Conservation (phyloP, 1,140 invertebrate genomes). For the Drosophila rhopaloa region DNA sequence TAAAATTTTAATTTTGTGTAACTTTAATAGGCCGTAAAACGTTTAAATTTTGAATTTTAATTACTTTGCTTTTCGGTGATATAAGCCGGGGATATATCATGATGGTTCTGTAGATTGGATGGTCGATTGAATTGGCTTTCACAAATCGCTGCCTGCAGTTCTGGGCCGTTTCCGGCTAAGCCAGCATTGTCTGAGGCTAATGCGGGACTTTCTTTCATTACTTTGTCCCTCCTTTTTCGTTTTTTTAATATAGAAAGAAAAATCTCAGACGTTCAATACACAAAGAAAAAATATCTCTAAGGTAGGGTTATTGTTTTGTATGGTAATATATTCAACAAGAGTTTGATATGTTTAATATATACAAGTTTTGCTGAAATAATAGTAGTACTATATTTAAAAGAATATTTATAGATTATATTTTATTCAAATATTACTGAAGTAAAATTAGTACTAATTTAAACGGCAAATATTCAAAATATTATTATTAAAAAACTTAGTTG, state of each 20-base stretch:
- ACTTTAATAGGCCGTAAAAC: slow-evolving; percentile 56
- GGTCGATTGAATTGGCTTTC: slow-evolving; percentile 28
- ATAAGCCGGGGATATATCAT: slow-evolving; percentile 9
- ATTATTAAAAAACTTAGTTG: no score
- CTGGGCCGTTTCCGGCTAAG: slow-evolving; percentile 24
- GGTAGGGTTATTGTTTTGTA: no score
- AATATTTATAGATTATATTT: no score
- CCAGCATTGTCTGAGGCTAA: slow-evolving; percentile 31
- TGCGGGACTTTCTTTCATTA: slow-evolving; percentile 31
- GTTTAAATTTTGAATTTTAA: slow-evolving; percentile 55
- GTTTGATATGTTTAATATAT: no score
- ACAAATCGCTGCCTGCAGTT: slow-evolving; percentile 24
- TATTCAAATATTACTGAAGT: no score
- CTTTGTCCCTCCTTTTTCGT: background rate
- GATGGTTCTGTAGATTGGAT: slow-evolving; percentile 23
- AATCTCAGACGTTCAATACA: no score
- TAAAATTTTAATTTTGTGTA: slow-evolving; percentile 59
- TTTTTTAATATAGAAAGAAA: background rate
- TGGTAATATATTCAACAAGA: no score
- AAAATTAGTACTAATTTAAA: no score
- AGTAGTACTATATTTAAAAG: no score
- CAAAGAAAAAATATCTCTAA: no score
- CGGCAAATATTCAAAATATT: no score
- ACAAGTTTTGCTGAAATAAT: no score
- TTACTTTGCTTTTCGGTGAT: slow-evolving; percentile 21